phyloP scores from a whole-genome alignment of 92 coral and sea anemone species.

The Chrysogorgia sp. region DNA sequence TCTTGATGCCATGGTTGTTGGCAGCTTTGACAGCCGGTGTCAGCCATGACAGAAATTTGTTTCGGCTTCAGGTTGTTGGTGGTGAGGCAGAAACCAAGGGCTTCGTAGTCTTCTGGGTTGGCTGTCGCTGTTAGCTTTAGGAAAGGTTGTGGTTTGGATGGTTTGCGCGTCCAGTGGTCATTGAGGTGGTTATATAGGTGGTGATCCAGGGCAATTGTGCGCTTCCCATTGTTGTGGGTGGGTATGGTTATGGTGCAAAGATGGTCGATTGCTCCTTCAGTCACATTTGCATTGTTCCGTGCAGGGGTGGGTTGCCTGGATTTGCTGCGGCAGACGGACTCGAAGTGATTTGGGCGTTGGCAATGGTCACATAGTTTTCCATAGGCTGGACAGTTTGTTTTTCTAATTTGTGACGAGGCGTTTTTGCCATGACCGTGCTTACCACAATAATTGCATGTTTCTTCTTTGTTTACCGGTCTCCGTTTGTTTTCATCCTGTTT shows the following conservation, averaged over 20 bases:
- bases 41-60: conserved; percentile 34
- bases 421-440: conserved; percentile 66
- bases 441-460: conserved; percentile 57
- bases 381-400: conserved; percentile 59
- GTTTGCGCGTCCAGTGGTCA: conserved; percentile 22
- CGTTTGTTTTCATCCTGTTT: conserved; percentile 34
- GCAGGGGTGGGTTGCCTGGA: background rate
- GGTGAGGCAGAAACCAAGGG: conserved; percentile 15
- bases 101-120: too few species aligned
- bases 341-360: conserved; percentile 55
- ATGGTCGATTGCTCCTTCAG: conserved; percentile 15
- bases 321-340: conserved; percentile 65
- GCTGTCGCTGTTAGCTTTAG: background rate
- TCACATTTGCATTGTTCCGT: background rate
- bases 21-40: conserved; percentile 48
- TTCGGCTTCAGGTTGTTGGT: background rate
- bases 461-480: conserved; percentile 6
- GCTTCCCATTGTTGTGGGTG: background rate
- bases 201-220: conserved; percentile 18
- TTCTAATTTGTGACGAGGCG: conserved; percentile 48
- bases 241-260: conserved; percentile 17
- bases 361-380: conserved; percentile 61
- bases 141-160: conserved; percentile 43
- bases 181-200: conserved; percentile 34
- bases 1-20: conserved; percentile 67